phyloP scores from a whole-genome alignment of 2,888 invertebrate species.

The Dynastes tityus region DNA sequence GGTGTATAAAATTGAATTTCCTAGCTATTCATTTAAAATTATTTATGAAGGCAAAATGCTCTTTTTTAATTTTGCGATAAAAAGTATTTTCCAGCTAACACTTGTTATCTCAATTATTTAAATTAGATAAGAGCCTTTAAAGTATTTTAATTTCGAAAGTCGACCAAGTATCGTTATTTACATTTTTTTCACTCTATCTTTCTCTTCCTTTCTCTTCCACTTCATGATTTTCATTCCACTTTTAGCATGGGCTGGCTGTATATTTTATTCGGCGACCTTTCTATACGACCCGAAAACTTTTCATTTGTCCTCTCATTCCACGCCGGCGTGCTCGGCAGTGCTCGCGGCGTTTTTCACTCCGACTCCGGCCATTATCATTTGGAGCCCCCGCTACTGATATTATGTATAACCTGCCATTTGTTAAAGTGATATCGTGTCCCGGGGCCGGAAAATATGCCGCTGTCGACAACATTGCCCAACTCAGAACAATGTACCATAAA shows the following conservation, averaged over 20 bases:
- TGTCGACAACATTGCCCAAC: slow-evolving; percentile 35
- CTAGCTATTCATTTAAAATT: too few relatives aligned
- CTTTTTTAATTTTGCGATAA: too few relatives aligned
- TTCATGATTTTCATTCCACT: neutral
- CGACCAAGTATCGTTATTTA: neutral
- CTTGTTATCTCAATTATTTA: neutral
- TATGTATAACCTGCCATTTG: slow-evolving; percentile 47
- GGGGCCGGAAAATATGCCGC: slow-evolving; percentile 40
- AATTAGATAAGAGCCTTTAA: neutral
- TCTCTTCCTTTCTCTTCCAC: neutral
- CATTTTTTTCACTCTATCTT: neutral
- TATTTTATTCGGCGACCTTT: slow-evolving; percentile 41
- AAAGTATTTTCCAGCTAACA: too few relatives aligned
- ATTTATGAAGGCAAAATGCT: too few relatives aligned
- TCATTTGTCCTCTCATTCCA: slow-evolving; percentile 19
- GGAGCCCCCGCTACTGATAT: slow-evolving; percentile 34
- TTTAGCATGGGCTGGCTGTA: slow-evolving; percentile 3
- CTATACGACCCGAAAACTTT: slow-evolving; percentile 28
- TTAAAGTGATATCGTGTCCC: slow-evolving; percentile 45
- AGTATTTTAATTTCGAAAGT: slow-evolving; percentile 9
- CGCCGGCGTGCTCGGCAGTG: neutral
- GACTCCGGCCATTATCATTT: slow-evolving; percentile 41
- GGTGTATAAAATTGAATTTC: too few relatives aligned
- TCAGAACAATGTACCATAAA: slow-evolving; percentile 45
- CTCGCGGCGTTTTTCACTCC: slow-evolving; percentile 30